These are phyloP conservation scores for Lomographa bimaculata DNA, from an alignment of 2,888 invertebrate genomes.

Conservation along the genomic window DNA sequence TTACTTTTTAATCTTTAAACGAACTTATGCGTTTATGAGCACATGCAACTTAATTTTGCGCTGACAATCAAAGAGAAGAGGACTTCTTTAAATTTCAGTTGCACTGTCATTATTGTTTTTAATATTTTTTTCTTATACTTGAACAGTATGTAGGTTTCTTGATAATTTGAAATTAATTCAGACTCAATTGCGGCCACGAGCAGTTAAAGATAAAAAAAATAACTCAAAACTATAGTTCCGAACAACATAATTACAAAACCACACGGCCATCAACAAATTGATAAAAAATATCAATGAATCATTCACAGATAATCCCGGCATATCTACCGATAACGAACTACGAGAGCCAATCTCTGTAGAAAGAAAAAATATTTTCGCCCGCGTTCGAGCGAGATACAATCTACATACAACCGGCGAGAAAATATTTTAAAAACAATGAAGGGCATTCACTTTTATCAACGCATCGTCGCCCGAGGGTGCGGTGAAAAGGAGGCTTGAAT, in stretches of 20 bases:
- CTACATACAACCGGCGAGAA: slow-evolving; percentile 63
- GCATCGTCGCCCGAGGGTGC: slow-evolving; percentile 71
- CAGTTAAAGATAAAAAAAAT: slow-evolving; percentile 5
- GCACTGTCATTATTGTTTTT: too few species aligned
- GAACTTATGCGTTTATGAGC: too few species aligned
- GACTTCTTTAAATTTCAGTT: too few species aligned
- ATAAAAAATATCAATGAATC: slow-evolving; percentile 43
- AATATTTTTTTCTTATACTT: too few species aligned
- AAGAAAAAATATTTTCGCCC: slow-evolving; percentile 55
- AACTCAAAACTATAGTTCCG: too few species aligned
- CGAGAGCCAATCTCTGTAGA: slow-evolving; percentile 55
- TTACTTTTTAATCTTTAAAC: too few species aligned
- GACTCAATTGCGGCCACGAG: not conserved
- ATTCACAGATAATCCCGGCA: slow-evolving; percentile 32
- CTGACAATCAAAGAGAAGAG: too few species aligned
- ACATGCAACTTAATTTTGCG: too few species aligned
- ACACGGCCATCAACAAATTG: slow-evolving; percentile 22
- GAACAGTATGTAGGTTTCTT: too few species aligned
- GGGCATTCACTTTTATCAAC: slow-evolving; percentile 76
- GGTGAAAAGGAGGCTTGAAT: slow-evolving; percentile 68
- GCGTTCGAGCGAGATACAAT: slow-evolving; percentile 57
- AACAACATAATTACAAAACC: too few species aligned
- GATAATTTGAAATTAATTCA: too few species aligned
- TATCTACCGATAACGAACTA: slow-evolving; percentile 56
- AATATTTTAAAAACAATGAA: slow-evolving; percentile 76